phyloP scores from a whole-genome alignment of 1,140 invertebrate species.

The Diplogasteroides magnus region DNA sequence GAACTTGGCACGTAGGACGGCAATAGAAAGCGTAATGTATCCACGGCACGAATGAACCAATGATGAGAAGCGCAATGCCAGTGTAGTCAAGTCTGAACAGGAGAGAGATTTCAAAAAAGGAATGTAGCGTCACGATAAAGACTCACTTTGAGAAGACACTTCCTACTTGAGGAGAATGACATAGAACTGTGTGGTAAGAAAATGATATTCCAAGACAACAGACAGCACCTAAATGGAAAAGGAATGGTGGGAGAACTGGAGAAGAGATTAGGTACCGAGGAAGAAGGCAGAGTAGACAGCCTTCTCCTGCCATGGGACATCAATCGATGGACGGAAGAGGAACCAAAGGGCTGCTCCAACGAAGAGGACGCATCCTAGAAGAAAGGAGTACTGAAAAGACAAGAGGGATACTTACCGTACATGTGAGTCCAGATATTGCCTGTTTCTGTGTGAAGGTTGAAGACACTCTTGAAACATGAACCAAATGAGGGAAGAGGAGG shows the following conservation, averaged over 20 bases:
- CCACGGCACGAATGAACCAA: conserved; percentile 99
- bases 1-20: no score
- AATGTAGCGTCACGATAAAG: neutral
- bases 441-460: conserved; percentile 77
- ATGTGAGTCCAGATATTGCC: conserved; percentile 98
- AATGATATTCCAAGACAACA: conserved; percentile 92
- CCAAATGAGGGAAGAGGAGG: conserved; percentile 90
- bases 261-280: conserved; percentile 58
- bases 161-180: conserved; percentile 88
- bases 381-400: conserved; percentile 14
- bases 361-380: conserved; percentile 70
- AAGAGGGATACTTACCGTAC: conserved; percentile 70
- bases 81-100: conserved; percentile 82
- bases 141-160: conserved; percentile 90
- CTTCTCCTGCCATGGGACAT: conserved; percentile 65
- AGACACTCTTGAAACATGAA: conserved; percentile 93
- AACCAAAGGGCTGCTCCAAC: conserved; percentile 77
- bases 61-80: conserved; percentile 92
- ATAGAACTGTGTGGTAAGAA: conserved; percentile 94
- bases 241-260: no score
- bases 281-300: conserved; percentile 72
- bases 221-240: conserved; percentile 82
- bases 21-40: conserved; percentile 99
- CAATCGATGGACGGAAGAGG: conserved; percentile 67
- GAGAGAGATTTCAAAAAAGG: conserved; percentile 4